These are phyloP conservation scores for Anthopleura xanthogrammica DNA, from an alignment of 92 coral and sea anemone species.

Conservation along the genomic window DNA sequence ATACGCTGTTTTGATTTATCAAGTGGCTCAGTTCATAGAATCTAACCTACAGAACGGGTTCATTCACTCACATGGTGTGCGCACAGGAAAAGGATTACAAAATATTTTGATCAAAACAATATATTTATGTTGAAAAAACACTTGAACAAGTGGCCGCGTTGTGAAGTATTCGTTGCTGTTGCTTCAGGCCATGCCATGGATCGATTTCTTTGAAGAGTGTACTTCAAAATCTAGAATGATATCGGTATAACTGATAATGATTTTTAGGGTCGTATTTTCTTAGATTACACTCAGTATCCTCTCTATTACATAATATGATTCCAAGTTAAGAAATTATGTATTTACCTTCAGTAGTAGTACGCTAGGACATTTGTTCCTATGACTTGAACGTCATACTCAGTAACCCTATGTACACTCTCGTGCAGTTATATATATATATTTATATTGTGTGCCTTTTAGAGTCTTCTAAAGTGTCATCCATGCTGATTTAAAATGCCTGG, in stretches of 20 bases:
- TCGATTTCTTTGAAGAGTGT: conserved; percentile 7
- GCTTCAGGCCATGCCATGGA: background rate
- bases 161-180: background rate
- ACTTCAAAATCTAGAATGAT: background rate
- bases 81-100: background rate
- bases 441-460: background rate
- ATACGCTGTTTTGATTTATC: background rate
- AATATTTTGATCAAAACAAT: conserved; percentile 3
- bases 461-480: background rate
- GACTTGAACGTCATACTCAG: background rate
- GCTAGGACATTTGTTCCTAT: background rate
- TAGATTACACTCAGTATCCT: background rate
- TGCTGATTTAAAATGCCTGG: conserved; percentile 5
- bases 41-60: background rate
- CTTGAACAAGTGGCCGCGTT: background rate
- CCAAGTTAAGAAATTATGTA: background rate
- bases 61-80: background rate
- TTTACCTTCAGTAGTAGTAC: background rate
- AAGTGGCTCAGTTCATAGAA: background rate
- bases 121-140: background rate
- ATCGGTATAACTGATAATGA: background rate
- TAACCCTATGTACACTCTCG: background rate
- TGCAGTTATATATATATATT: background rate
- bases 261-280: background rate
- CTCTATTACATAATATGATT: background rate